These are phyloP conservation scores for Drosophila ironensis DNA, from an alignment of 1,140 invertebrate species.

Conservation along the genomic window DNA sequence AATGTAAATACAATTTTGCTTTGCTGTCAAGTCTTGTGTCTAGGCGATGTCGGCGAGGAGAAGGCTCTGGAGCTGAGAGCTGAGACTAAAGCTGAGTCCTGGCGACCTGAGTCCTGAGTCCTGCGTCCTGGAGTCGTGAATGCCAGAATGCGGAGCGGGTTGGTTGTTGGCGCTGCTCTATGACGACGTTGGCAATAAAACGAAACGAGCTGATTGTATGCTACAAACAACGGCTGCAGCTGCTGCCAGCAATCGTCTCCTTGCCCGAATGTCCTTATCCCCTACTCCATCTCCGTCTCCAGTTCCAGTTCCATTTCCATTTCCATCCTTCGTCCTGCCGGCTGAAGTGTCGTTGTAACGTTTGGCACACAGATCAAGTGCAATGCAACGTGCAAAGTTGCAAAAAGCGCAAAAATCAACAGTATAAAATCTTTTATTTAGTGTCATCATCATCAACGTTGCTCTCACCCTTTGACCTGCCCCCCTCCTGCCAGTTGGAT, in stretches of 20 bases:
- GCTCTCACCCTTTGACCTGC: constrained; percentile 22
- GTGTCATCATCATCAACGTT: constrained; percentile 67
- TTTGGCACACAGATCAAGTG: constrained; percentile 80
- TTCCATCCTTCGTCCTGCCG: constrained; percentile 7
- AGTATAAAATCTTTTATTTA: constrained; percentile 80
- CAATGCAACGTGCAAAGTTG: constrained; percentile 78
- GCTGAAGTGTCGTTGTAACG: constrained; percentile 73
- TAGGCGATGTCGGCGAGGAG: constrained; percentile 54
- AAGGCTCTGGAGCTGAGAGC: constrained; percentile 14
- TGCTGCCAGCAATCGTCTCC: constrained; percentile 22
- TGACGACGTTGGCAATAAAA: constrained; percentile 75
- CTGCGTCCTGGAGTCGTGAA: neutral
- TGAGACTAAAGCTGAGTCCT: too few relatives aligned
- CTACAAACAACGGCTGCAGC: constrained; percentile 72
- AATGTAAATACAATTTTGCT: constrained; percentile 81
- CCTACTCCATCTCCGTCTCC: neutral
- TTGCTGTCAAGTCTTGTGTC: constrained; percentile 80
- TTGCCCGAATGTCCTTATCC: neutral
- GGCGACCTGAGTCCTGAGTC: too few relatives aligned
- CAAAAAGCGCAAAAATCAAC: constrained; percentile 80
- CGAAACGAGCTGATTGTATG: constrained; percentile 79
- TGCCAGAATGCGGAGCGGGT: neutral
- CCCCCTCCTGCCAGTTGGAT: neutral
- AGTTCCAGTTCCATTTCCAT: neutral
- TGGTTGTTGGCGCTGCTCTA: constrained; percentile 24